Percentiles rank a stretch among this genome's conserved stretches.
phyloP scores from a whole-genome alignment of 1,140 invertebrate genomes.

The Theocolax elegans region DNA sequence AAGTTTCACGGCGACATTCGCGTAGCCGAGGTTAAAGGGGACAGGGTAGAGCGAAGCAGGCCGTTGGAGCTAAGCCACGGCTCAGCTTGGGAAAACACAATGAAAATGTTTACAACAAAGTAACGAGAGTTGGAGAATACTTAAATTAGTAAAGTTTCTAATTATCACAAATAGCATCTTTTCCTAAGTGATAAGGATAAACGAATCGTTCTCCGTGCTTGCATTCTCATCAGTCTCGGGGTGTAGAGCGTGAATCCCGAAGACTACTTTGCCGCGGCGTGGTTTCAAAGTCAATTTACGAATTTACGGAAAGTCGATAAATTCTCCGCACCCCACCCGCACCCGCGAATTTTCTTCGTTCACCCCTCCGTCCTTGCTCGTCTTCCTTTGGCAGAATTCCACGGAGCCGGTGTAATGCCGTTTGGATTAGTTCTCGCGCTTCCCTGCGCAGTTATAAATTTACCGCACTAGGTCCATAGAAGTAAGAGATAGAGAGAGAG shows the following conservation, averaged over 20 bases:
- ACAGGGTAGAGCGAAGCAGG: background rate
- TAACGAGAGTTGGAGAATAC: constrained; percentile 36
- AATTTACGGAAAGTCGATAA: constrained; percentile 37
- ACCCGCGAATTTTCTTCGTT: constrained; percentile 23
- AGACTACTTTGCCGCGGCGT: background rate
- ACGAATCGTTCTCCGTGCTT: constrained; percentile 23
- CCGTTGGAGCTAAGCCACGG: background rate
- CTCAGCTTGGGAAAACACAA: constrained; percentile 7
- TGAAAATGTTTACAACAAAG: constrained; percentile 40
- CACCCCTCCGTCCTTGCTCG: too few relatives aligned
- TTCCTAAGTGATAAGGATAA: constrained; percentile 39
- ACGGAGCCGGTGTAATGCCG: constrained; percentile 8
- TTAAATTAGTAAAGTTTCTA: constrained; percentile 40
- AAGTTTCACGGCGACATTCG: constrained; percentile 37
- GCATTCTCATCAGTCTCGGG: constrained; percentile 20
- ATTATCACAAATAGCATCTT: constrained; percentile 37
- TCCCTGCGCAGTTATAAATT: constrained; percentile 29
- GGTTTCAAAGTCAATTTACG: constrained; percentile 39
- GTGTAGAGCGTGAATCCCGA: background rate
- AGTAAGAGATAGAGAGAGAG: too few relatives aligned
- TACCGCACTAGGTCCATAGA: background rate
- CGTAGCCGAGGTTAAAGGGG: constrained; percentile 15
- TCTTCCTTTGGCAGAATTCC: background rate
- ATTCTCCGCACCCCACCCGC: constrained; percentile 10
- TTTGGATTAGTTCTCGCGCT: constrained; percentile 24